Percentiles rank a stretch among this genome's conserved stretches.
phyloP scores from a whole-genome alignment of 1,140 invertebrate species.

The Manduca sexta region DNA sequence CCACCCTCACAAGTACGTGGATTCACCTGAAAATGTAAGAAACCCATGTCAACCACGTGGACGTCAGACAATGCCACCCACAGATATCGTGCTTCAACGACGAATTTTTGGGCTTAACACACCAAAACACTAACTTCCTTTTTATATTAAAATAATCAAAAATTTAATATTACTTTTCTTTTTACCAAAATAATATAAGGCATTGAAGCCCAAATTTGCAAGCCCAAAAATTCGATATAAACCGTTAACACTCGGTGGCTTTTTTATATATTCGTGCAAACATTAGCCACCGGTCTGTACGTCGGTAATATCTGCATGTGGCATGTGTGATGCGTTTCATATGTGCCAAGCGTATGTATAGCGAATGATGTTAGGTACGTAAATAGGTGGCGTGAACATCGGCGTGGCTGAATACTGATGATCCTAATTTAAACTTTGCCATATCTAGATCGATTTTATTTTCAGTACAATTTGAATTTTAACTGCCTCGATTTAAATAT shows the following conservation, averaged over 20 bases:
- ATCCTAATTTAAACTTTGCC: no score
- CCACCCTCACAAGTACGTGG: constrained; percentile 71
- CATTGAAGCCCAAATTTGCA: constrained; percentile 6
- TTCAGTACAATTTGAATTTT: no score
- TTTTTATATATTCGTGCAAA: constrained; percentile 1
- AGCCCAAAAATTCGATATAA: constrained; percentile 21
- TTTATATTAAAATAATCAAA: constrained; percentile 4
- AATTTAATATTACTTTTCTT: background rate
- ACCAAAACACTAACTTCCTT: background rate
- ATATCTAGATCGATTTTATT: no score
- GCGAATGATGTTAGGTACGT: constrained; percentile 27
- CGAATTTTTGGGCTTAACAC: constrained; percentile 10
- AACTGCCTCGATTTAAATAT: no score
- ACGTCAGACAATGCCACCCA: constrained; percentile 30
- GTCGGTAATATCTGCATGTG: constrained; percentile 41
- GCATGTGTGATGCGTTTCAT: constrained; percentile 53
- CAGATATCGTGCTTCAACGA: constrained; percentile 11
- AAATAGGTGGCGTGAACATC: background rate
- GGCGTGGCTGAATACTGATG: no score
- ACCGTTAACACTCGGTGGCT: background rate
- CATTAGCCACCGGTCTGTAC: background rate
- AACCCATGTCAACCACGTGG: constrained; percentile 45
- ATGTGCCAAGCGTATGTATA: constrained; percentile 42
- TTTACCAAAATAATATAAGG: background rate
- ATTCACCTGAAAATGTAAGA: constrained; percentile 72